These are phyloP conservation scores for Triops longicaudatus DNA, from an alignment of 1,140 invertebrate genomes.

Conservation along the genomic window DNA sequence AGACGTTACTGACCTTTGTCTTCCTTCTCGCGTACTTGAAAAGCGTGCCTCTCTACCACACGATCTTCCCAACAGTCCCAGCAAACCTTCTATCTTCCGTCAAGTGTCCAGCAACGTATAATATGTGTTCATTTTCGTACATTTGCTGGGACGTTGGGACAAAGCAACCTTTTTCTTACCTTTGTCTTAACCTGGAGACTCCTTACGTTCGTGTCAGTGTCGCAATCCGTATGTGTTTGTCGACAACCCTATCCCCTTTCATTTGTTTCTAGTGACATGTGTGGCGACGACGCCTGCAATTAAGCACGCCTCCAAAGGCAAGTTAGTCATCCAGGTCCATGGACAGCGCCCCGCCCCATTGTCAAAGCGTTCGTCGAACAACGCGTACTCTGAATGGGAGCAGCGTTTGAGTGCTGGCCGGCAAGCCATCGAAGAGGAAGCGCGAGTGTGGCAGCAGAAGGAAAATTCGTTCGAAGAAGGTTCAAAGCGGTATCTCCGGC, in stretches of 20 bases:
- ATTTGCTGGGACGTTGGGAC: not conserved
- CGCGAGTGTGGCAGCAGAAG: constrained; percentile 17
- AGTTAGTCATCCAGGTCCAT: constrained; percentile 26
- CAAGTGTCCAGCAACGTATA: not conserved
- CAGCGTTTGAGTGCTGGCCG: constrained; percentile 19
- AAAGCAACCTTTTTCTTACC: not conserved
- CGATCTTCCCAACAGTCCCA: not conserved
- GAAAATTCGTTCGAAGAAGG: constrained; percentile 18
- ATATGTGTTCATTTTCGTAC: not conserved
- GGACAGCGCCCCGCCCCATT: not conserved
- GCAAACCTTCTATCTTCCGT: not conserved
- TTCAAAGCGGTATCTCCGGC: not conserved
- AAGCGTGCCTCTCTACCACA: constrained; percentile 4
- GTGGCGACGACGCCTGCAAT: not conserved
- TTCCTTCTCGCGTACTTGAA: constrained; percentile 19
- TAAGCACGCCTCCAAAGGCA: constrained; percentile 17
- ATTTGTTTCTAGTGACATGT: not conserved
- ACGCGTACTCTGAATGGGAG: constrained; percentile 25
- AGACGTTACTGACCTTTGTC: constrained; percentile 17
- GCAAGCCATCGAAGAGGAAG: constrained; percentile 24
- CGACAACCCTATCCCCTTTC: not conserved
- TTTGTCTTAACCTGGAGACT: not conserved
- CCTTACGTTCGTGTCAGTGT: not conserved
- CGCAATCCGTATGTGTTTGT: constrained; percentile 10
- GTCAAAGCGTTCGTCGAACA: not conserved